Percentiles rank a stretch among this genome's conserved stretches.
phyloP scores from a whole-genome alignment of 2,888 invertebrate genomes.

The Limnephilus rhombicus region DNA sequence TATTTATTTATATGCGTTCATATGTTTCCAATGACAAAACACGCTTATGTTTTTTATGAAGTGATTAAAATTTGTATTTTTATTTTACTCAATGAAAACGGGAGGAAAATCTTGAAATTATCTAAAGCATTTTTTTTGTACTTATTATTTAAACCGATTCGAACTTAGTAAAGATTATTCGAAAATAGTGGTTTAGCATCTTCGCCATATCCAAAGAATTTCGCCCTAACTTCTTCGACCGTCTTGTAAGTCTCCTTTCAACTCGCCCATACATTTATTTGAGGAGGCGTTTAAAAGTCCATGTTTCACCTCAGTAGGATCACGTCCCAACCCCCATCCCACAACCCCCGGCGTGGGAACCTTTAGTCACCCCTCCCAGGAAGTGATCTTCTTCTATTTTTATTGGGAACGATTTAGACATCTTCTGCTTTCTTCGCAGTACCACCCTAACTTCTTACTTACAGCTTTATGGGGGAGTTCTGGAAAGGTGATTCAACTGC shows the following conservation, averaged over 20 bases:
- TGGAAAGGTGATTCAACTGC: conserved; percentile 19
- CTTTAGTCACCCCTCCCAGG: conserved; percentile 51
- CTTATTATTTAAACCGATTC: no score
- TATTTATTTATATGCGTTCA: no score
- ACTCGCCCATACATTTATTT: conserved; percentile 4
- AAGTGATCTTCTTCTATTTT: conserved; percentile 63
- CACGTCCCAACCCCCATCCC: conserved; percentile 60
- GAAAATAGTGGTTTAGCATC: no score
- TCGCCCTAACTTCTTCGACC: neutral
- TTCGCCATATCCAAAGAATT: no score
- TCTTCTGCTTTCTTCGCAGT: conserved; percentile 55
- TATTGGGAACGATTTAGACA: conserved; percentile 67
- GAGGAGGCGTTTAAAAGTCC: conserved; percentile 65
- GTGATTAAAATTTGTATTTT: no score
- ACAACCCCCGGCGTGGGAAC: conserved; percentile 40
- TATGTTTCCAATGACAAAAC: no score
- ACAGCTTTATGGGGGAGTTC: conserved; percentile 36
- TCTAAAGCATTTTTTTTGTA: no score
- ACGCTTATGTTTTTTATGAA: no score
- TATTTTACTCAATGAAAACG: no score
- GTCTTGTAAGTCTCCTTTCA: conserved; percentile 16
- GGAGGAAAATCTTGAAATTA: no score
- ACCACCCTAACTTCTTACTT: conserved; percentile 38
- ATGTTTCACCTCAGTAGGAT: conserved; percentile 65
- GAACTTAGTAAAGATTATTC: no score